Base-by-base conservation (phyloP, 2,797 vertebrate genomes). In the Acrossocheilus wenchowensis region DNA sequence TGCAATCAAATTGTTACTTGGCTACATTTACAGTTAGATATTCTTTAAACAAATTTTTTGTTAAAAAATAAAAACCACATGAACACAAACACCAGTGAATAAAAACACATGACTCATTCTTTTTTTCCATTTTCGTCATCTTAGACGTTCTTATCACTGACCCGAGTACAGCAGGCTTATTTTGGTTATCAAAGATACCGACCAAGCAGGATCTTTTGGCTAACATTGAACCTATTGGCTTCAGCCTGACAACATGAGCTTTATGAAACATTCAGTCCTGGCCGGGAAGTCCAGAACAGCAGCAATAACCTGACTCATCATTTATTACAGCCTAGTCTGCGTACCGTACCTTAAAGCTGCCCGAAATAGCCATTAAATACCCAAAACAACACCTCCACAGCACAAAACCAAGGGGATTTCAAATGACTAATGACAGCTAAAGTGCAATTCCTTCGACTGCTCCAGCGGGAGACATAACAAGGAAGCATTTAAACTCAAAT, bases 391-490 rank as follows among this genome's bases (percentile, higher is more conserved):
- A 64, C 41, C 1, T 21, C 50, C 62, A 69, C 8, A 43, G 26
- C 43, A 73, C 84, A 74, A 66, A 86, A 43, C 11, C 60, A 8
- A 66, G 57, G 88, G 87, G 84, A 64, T 87, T 90, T 89, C 36
- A 36, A 82, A 23, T 91, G 90, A 88, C 85, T 83, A 88, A 90
- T 78, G 19, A 2, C 36, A 6, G 48, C 50, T 52, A 81, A 72
- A 75, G n/a, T 30, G 36, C 21, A 26, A 36, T 14, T 77, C 48
- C 73, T 81, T 60, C 54, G 5, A 74, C 68, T 3, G 64, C 52
- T 72, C 54, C 72, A 82, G 39, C 21, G 78, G 84, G 75, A 88
- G 72, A 89, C 80, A 82, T 74, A 14, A 82, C 83, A 81, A 45
- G 79, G 74, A 82, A 77, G 34, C n/a, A 50, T 74, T 78, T 34